A percentile compares a stretch with the other conserved stretches of the same genome.
Conservation (phyloP, 1,140 invertebrate species). For the Magallana angulata region DNA sequence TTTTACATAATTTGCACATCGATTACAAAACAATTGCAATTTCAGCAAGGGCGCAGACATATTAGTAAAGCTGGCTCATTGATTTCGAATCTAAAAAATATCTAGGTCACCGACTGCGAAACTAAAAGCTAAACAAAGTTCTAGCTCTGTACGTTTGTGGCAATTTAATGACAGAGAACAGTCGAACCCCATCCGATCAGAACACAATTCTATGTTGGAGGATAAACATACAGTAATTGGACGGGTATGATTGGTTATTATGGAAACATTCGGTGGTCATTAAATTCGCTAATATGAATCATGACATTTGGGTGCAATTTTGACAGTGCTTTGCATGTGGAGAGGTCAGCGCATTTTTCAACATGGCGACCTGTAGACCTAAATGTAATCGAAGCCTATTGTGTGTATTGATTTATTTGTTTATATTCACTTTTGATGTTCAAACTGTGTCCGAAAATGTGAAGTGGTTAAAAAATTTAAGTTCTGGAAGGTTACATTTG, state of each 20-base stretch:
- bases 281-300: not conserved
- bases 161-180: constrained; percentile 52
- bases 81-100: constrained; percentile 37
- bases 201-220: not conserved
- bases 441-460: constrained; percentile 44
- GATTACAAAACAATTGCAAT: constrained; percentile 54
- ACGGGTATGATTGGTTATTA: not conserved
- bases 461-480: constrained; percentile 51
- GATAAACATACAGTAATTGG: not conserved
- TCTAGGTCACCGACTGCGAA: constrained; percentile 52
- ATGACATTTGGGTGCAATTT: constrained; percentile 34
- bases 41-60: constrained; percentile 67
- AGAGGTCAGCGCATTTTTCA: constrained; percentile 62
- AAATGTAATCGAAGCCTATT: constrained; percentile 50
- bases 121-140: constrained; percentile 38
- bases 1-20: constrained; percentile 27
- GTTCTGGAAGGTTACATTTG: constrained; percentile 58
- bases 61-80: constrained; percentile 39
- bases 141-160: constrained; percentile 66
- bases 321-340: constrained; percentile 8
- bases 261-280: not conserved
- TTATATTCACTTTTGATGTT: constrained; percentile 46
- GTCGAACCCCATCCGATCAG: not conserved
- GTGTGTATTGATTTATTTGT: constrained; percentile 50
- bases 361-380: constrained; percentile 66